phyloP scores from a whole-genome alignment of 2,797 vertebrate genomes.

The Morelia viridis region DNA sequence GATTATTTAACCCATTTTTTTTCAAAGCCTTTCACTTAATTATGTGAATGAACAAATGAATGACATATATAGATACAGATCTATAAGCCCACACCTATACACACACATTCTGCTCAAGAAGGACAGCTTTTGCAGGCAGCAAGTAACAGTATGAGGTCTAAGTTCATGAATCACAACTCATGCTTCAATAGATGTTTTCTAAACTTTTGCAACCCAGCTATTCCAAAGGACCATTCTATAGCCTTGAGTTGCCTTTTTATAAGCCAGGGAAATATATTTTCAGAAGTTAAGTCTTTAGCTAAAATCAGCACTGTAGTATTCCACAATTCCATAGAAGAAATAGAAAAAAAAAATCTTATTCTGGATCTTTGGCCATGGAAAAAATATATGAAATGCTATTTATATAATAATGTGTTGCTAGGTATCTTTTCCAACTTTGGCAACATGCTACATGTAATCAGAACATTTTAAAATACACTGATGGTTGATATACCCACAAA shows the following conservation, averaged over 20 bases:
- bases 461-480: background rate
- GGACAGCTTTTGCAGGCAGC: background rate
- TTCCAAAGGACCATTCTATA: background rate
- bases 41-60: background rate
- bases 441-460: slow-evolving; percentile 6
- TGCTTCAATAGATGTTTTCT: background rate
- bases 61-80: background rate
- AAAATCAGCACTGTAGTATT: background rate
- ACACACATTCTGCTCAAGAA: background rate
- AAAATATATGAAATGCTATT: slow-evolving; percentile 7
- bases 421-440: fast-evolving
- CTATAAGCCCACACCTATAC: background rate
- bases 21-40: background rate
- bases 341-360: background rate
- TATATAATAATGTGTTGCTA: slow-evolving; percentile 4
- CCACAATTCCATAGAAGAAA: background rate
- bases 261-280: background rate
- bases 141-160: background rate
- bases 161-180: background rate
- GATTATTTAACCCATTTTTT: background rate
- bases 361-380: background rate
- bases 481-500: background rate
- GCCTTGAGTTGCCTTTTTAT: background rate
- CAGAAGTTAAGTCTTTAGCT: background rate
- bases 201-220: background rate